Evolutionary conservation across 2,113 vertebrate genomes (phyloP).

Genomic region (Hymenochirus boettgeri): DNA sequence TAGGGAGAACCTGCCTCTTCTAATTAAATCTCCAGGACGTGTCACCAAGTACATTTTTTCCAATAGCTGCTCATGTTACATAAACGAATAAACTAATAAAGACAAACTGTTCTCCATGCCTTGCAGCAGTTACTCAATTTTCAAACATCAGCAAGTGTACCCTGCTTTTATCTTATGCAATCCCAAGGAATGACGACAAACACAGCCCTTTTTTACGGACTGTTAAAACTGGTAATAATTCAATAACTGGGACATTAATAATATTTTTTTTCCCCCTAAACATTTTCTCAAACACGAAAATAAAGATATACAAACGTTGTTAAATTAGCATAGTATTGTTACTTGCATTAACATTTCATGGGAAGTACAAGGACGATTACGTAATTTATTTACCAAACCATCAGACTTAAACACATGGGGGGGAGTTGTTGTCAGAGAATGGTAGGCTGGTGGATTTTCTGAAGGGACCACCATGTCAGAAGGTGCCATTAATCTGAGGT

Average conservation of each 20-base stretch:
- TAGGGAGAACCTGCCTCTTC: conserved; percentile 12
- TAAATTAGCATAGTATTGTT: no score
- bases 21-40: conserved; percentile 32
- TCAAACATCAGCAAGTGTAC: conserved; percentile 3
- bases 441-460: no score
- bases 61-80: conserved; percentile 26
- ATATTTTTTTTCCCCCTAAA: no score
- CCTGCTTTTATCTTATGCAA: conserved; percentile 15
- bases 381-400: no score
- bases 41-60: not conserved
- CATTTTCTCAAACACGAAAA: no score
- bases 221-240: conserved; percentile 15
- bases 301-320: no score
- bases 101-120: conserved; percentile 19
- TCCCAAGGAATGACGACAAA: not conserved
- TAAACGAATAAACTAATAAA: conserved; percentile 36
- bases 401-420: no score
- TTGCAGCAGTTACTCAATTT: conserved; percentile 23
- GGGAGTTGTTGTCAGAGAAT: no score
- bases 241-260: conserved; percentile 12
- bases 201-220: not conserved
- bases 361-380: no score
- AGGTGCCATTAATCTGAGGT: no score
- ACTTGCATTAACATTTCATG: no score
- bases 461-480: no score